These are phyloP conservation scores for Molothrus aeneus DNA, from an alignment of 2,797 vertebrate genomes.

Conservation along the genomic window DNA sequence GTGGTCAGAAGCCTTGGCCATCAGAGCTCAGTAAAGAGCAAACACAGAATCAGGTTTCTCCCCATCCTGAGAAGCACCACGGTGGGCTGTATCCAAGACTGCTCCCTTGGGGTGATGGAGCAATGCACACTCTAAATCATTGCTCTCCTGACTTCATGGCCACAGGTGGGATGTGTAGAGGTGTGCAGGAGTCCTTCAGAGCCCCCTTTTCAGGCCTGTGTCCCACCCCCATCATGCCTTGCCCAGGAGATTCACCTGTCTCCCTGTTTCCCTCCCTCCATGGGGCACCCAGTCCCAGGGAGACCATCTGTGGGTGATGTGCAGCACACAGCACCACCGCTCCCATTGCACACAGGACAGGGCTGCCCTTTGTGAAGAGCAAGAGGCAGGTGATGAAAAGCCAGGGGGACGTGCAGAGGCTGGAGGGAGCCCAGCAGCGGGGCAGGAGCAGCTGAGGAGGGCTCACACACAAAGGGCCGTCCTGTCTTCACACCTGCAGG, in stretches of 20 bases:
- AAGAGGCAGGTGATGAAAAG: slow-evolving; percentile 44
- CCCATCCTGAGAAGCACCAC: accelerated
- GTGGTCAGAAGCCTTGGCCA: background rate
- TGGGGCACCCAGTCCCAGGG: background rate
- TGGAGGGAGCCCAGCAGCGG: slow-evolving; percentile 56
- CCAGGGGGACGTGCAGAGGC: slow-evolving; percentile 28
- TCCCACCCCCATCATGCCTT: background rate
- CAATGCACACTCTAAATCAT: background rate
- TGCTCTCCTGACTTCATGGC: background rate
- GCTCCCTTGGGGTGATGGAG: background rate
- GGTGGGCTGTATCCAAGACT: background rate
- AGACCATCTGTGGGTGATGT: accelerated
- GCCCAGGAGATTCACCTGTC: background rate
- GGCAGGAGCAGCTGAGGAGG: background rate
- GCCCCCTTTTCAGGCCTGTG: background rate
- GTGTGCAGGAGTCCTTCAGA: background rate
- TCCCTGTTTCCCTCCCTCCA: accelerated
- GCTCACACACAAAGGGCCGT: slow-evolving; percentile 70
- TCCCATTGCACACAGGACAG: slow-evolving; percentile 53
- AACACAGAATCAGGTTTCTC: background rate
- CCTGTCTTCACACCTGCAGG: slow-evolving; percentile 79
- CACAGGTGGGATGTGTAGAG: background rate
- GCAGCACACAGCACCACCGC: background rate
- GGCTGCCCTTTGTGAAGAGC: slow-evolving; percentile 70
- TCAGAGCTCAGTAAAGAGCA: background rate